Evolutionary conservation across 2,113 vertebrate genomes (phyloP), one percentile per base, ranked within the genome.

Genomic region (Noctilio leporinus): DNA sequence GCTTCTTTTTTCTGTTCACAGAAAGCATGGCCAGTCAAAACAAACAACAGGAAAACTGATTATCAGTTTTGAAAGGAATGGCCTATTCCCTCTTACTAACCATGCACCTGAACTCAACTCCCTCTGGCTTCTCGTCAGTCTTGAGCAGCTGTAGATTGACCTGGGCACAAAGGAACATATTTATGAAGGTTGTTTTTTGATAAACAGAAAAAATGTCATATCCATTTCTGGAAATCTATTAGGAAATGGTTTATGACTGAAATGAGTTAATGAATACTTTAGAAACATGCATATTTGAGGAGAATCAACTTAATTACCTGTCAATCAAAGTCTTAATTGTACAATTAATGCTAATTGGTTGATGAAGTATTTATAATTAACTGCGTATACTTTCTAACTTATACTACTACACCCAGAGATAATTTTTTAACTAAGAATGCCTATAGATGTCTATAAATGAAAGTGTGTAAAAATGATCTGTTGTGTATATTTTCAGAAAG

Each of bases 321-420:
- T 93, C 86, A 91, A 69, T 89, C 95, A 91, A 90, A 82, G 24
- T 72, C 62, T 97, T 90, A 94, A 95, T 82, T 81, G 82, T 83
- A 89, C 10, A 87, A 92, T 97, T 95, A 92, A 88, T 85, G 30
- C 35, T 93, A 84, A 88, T 96, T 95, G 94, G 49, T 77, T 73
- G 35, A 92, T 73, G 22, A 82, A 86, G 43, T 82, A 62, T 53
- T 81, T 91, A 57, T 76, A 75, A 76, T 62, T 90, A 81, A 91
- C 30, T 35, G 30, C 57, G n/a, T 64, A 81, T 2, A 49, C 30
- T 76, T 91, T 96, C 30, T 69, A 38, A 67, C 62, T 67, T 64
- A 40, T 70, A 43, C 35, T 35, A 59, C 76, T 85, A 62, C 1
- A 40, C 7, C 38, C 69, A 38, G 30, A 93, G 14, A 35, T 75